Conservation (phyloP, 2,113 vertebrate genomes). For the Crotalus tigris region DNA sequence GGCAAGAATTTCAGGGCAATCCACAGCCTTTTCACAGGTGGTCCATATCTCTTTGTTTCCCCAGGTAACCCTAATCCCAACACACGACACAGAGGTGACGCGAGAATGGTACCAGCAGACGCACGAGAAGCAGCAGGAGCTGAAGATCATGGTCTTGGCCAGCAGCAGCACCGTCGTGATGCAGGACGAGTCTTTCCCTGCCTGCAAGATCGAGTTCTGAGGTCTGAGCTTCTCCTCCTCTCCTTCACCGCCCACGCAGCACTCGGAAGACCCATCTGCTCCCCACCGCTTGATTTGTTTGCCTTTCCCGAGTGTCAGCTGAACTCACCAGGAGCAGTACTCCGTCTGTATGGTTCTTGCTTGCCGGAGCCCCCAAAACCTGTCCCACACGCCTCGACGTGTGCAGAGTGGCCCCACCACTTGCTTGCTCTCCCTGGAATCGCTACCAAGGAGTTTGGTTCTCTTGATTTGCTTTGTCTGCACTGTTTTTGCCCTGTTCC, state of each 20-base stretch:
- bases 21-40: background rate
- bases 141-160: constrained; percentile 96
- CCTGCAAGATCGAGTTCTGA: constrained; percentile 99
- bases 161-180: constrained; percentile 99
- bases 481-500: constrained; percentile 16
- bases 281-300: constrained; percentile 58
- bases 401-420: constrained; percentile 48
- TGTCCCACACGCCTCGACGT: constrained; percentile 51
- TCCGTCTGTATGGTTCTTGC: constrained; percentile 49
- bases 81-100: constrained; percentile 96
- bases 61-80: constrained; percentile 97
- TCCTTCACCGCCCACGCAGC: constrained; percentile 34
- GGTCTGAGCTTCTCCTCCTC: constrained; percentile 47
- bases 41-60: background rate
- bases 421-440: constrained; percentile 51
- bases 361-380: constrained; percentile 50
- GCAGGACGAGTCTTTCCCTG: constrained; percentile 98
- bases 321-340: background rate
- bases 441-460: constrained; percentile 52
- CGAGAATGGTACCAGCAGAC: constrained; percentile 99
- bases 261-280: constrained; percentile 51
- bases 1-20: too few relatives aligned
- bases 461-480: constrained; percentile 52
- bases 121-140: constrained; percentile 94
- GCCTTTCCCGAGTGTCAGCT: constrained; percentile 35